Base-by-base conservation (phyloP, 2,113 vertebrate genomes). In the Turnix velox region DNA sequence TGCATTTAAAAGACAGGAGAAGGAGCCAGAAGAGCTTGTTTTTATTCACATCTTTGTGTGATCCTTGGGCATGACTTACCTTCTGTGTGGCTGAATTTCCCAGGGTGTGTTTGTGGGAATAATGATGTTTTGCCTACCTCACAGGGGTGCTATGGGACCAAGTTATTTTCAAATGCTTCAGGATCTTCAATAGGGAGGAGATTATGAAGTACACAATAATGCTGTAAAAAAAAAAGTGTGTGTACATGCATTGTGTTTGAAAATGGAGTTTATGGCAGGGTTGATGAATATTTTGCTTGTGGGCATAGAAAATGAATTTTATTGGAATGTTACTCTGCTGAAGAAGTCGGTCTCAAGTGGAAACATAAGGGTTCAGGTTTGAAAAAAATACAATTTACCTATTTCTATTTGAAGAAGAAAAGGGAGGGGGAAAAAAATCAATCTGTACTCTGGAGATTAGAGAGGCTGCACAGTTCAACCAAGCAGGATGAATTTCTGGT, bases 111-210 rank as follows among this genome's bases (percentile, higher is more conserved):
- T 43, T 88, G 63, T 0, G 6, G 83, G 71, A 92, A 87, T 76
- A 83, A 84, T 52, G 37, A 43, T 78, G 51, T 83, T 94, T 95
- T 93, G 93, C 95, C 95, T 97, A 95, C 89, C 95, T 97, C 95
- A 92, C 81, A 89, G 91, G 59, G 75, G 88, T 90, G 85, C 79
- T 87, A 40, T 76, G 89, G 92, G 94, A 93, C 92, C 93, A 96
- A 85, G 75, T 52, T 73, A 71, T 76, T 80, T 86, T 66, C 49
- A 87, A 91, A 88, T 5, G 28, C 90, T 88, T 93, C 54, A 67
- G 90, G 76, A 66, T 84, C 75, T 91, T 88, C 55, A 66, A 46
- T 77, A 68, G 37, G 31, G 74, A 61, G 40, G 71, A 65, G 18
- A 46, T 88, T 58, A 66, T 67, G 24, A 71, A 94, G 49, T 31